These are phyloP conservation scores for Ornithoptera alexandrae DNA, from an alignment of 2,888 invertebrate genomes.

Conservation along the genomic window DNA sequence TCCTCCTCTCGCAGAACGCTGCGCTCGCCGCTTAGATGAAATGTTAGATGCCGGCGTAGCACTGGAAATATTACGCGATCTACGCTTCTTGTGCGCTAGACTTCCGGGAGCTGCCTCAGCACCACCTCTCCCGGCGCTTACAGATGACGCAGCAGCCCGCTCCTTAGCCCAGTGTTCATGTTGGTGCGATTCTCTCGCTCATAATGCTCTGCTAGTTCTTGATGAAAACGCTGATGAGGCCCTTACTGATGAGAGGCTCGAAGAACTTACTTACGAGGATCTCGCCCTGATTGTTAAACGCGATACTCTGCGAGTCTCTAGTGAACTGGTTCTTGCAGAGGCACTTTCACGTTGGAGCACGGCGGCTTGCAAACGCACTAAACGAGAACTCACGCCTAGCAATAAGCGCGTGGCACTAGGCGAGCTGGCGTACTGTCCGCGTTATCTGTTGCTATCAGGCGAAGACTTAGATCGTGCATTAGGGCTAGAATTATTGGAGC, in stretches of 20 bases:
- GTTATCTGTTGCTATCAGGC: slow-evolving; percentile 84
- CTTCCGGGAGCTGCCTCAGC: slow-evolving; percentile 72
- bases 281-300: slow-evolving; percentile 83
- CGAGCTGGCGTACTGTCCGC: slow-evolving; percentile 80
- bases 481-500: slow-evolving; percentile 65
- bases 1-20: slow-evolving; percentile 83
- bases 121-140: slow-evolving; percentile 69
- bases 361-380: slow-evolving; percentile 68
- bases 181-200: slow-evolving; percentile 82
- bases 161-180: slow-evolving; percentile 69
- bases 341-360: slow-evolving; percentile 81
- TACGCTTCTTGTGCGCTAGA: slow-evolving; percentile 71
- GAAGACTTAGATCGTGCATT: slow-evolving; percentile 82
- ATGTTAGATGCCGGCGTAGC: slow-evolving; percentile 83
- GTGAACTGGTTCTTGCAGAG: slow-evolving; percentile 81
- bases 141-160: slow-evolving; percentile 61
- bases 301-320: slow-evolving; percentile 83
- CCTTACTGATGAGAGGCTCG: slow-evolving; percentile 62
- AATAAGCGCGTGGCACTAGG: slow-evolving; percentile 72
- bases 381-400: slow-evolving; percentile 66
- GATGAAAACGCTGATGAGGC: slow-evolving; percentile 70
- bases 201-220: slow-evolving; percentile 81
- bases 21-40: slow-evolving; percentile 83
- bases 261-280: slow-evolving; percentile 83
- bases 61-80: slow-evolving; percentile 81